Evolutionary conservation across 2,797 vertebrate genomes (phyloP).

Genomic region (Crypturellus tataupa): DNA sequence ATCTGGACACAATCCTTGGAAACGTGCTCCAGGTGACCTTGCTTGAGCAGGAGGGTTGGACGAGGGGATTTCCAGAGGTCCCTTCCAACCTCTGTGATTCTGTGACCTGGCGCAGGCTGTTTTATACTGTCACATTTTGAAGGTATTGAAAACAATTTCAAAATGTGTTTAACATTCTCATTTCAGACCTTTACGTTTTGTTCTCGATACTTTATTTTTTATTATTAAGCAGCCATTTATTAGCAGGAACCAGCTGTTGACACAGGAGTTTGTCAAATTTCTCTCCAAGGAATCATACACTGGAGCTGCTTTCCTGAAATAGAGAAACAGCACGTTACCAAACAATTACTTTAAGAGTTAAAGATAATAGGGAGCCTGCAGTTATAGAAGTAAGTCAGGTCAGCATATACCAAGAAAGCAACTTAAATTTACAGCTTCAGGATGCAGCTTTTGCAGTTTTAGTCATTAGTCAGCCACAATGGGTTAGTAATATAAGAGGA

Average conservation of each 20-base stretch:
- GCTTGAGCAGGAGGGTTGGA: too few relatives aligned
- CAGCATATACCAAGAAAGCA: conserved; percentile 32
- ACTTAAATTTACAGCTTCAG: conserved; percentile 25
- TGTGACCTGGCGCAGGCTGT: neutral
- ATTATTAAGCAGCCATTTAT: neutral
- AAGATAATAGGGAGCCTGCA: conserved; percentile 8
- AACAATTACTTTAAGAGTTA: conserved; percentile 48
- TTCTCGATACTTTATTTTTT: conserved; percentile 34
- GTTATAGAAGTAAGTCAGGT: conserved; percentile 40
- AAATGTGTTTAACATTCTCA: neutral
- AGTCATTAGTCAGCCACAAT: conserved; percentile 35
- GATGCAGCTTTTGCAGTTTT: conserved; percentile 47
- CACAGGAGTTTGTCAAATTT: conserved; percentile 29
- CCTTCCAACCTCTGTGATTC: too few relatives aligned
- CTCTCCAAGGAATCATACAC: conserved; percentile 17
- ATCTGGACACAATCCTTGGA: too few relatives aligned
- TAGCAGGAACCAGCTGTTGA: conserved; percentile 32
- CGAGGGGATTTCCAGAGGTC: neutral
- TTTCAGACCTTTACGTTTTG: conserved; percentile 29
- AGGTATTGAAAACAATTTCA: neutral
- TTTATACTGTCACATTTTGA: neutral
- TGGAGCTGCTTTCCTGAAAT: conserved; percentile 32
- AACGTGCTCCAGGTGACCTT: too few relatives aligned
- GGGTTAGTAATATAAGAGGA: conserved; percentile 38
- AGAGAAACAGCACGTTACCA: conserved; percentile 4